phyloP scores from a whole-genome alignment of 2,888 invertebrate species.

The Pristionchus entomophagus region DNA sequence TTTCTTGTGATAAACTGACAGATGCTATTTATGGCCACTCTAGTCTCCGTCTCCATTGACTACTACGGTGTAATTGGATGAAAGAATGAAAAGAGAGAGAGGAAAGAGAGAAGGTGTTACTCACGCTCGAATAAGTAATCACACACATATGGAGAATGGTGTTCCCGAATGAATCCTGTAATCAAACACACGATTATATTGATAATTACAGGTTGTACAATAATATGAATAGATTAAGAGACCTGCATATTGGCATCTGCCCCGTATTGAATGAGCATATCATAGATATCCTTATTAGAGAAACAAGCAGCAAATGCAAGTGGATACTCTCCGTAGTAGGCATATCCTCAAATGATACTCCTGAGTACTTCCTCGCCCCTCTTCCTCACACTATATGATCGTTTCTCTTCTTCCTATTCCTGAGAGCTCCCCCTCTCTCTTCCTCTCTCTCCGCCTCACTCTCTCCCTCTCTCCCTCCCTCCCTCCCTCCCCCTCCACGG shows the following conservation, averaged over 20 bases:
- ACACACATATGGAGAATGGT: conserved; percentile 99
- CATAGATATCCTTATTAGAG: conserved; percentile 96
- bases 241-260: conserved; percentile 92
- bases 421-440: no score
- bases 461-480: neutral
- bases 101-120: no score
- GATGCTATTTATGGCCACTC: neutral
- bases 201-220: no score
- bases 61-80: neutral
- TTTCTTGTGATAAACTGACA: neutral
- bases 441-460: neutral
- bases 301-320: conserved; percentile 97
- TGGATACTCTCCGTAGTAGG: conserved; percentile 97
- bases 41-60: neutral
- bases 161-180: conserved; percentile 93
- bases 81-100: no score
- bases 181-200: neutral
- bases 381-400: no score
- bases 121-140: conserved; percentile 94
- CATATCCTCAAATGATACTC: conserved; percentile 87
- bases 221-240: no score
- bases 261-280: conserved; percentile 90
- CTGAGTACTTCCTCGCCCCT: no score
- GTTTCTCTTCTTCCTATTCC: no score
- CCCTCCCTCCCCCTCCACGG: neutral